Base-by-base conservation (phyloP, 2,888 invertebrate genomes). In the Nowickia ferox region DNA sequence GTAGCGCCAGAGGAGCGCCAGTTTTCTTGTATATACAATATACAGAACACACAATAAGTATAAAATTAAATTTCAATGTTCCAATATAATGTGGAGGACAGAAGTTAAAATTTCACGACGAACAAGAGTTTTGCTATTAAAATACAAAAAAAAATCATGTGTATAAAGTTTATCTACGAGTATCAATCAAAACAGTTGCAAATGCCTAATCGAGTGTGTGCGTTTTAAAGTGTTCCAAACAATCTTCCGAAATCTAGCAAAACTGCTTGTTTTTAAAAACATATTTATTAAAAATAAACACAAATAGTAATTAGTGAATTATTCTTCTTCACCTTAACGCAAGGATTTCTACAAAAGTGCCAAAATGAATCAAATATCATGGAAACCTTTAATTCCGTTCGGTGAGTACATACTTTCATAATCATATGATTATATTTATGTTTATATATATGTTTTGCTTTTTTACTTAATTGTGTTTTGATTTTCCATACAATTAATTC, bases 1-100 rank as follows among this genome's bases (percentile, higher is more conserved):
- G 63, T 30, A 51, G 82, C 76, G 82, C 69, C 63, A 65, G 63
- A 76, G 76, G 71, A 83, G 83, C 72, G 83, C 83, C 72, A 84
- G 66, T 78, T 53, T 72, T 77, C 30, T 77, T 71, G 38, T 61
- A n/a, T n/a, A n/a, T n/a, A 72, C 42, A 66, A 63, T 38, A 65
- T 19, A 44, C 40, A 42, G 55, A 66, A 38, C 4, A 65, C 3
- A 61, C n/a, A n/a, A n/a, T 17, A 81, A 30, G 5, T 30, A 30
- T 30, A 30, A 30, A 30, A 68, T 48, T 40, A 11, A 65, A 42
- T 81, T 59, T 15, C 51, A 48, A 53, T 6, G 55, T 30, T 71
- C n/a, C 19, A 44, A 5, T n/a, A 59, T 51, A 75, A 75, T 75
- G 68, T 75, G 57, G 19, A 51, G 22, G 42, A 71, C 6, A 59